These are phyloP conservation scores for Sogatella furcifera DNA, from an alignment of 1,140 invertebrate genomes.

Conservation along the genomic window DNA sequence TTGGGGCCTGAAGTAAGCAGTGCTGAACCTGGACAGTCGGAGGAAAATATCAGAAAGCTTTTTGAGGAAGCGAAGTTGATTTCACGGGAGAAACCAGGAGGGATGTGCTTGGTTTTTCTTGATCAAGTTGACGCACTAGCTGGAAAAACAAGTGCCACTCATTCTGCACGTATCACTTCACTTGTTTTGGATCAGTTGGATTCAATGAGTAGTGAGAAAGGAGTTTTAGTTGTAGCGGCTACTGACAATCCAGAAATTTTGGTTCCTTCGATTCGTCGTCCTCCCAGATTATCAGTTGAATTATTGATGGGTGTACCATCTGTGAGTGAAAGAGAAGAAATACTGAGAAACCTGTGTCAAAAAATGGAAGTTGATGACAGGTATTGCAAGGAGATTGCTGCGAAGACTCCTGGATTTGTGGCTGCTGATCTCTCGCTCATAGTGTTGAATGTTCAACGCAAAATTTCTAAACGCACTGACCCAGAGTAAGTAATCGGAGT, in stretches of 20 bases:
- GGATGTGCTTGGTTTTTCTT: conserved; percentile 14
- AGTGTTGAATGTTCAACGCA: conserved; percentile 29
- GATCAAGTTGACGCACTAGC: not conserved
- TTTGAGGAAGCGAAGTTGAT: conserved; percentile 32
- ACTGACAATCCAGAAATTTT: conserved; percentile 30
- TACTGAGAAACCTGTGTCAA: conserved; percentile 19
- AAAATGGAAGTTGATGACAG: conserved; percentile 12
- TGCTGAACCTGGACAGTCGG: conserved; percentile 35
- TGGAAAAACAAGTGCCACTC: conserved; percentile 17
- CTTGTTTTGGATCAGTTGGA: conserved; percentile 33
- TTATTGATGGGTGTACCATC: conserved; percentile 51
- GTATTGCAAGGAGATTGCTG: conserved; percentile 27
- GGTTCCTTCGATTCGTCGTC: conserved; percentile 29
- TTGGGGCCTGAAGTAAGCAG: conserved; percentile 16
- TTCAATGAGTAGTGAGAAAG: conserved; percentile 23
- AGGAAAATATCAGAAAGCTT: conserved; percentile 29
- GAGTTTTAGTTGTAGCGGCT: conserved; percentile 33
- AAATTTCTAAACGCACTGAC: not conserved
- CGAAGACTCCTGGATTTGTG: conserved; percentile 38
- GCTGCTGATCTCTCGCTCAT: conserved; percentile 37
- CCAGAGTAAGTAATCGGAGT: conserved; percentile 1
- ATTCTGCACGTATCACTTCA: conserved; percentile 26
- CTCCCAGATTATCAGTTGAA: conserved; percentile 42
- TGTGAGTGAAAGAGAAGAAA: conserved; percentile 47
- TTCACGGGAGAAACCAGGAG: conserved; percentile 20